Percentiles rank a stretch among this genome's conserved stretches.
Evolutionary conservation across 2,888 invertebrate genomes (phyloP).

Genomic region (Trissolcus brochymenae): DNA sequence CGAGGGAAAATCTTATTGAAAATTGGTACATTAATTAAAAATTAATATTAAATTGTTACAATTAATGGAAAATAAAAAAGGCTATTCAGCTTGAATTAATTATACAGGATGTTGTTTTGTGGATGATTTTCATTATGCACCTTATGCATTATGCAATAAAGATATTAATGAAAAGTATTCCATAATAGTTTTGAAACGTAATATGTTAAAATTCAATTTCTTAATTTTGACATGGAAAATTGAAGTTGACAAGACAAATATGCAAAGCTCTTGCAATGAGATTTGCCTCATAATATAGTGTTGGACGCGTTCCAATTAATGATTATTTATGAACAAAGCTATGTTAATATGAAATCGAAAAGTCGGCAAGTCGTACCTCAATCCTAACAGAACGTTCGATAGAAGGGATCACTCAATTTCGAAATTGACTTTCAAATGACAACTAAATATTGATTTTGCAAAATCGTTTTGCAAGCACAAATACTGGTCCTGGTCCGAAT

Average conservation of each 20-base stretch:
- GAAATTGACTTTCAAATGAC: constrained; percentile 30
- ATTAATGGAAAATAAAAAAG: no score
- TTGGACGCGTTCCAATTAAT: constrained; percentile 16
- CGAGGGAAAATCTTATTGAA: no score
- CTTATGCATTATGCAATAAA: no score
- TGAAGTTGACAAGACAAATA: neutral
- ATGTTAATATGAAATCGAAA: constrained; percentile 20
- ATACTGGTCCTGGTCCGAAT: neutral
- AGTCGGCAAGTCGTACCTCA: constrained; percentile 11
- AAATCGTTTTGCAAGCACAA: constrained; percentile 23
- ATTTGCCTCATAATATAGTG: neutral
- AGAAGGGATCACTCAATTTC: constrained; percentile 19
- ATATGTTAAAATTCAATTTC: neutral
- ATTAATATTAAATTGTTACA: no score
- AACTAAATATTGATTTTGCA: constrained; percentile 36
- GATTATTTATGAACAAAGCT: constrained; percentile 17
- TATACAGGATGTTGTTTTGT: no score
- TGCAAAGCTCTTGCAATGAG: constrained; percentile 1
- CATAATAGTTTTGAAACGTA: no score
- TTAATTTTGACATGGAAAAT: neutral
- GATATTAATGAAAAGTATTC: no score
- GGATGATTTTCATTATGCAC: no score
- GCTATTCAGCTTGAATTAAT: no score
- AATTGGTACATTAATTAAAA: no score
- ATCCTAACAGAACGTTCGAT: constrained; percentile 6